Evolutionary conservation across 2,888 invertebrate species (phyloP), one percentile per base, ranked within the genome.

Genomic region (Machimus atricapillus): DNA sequence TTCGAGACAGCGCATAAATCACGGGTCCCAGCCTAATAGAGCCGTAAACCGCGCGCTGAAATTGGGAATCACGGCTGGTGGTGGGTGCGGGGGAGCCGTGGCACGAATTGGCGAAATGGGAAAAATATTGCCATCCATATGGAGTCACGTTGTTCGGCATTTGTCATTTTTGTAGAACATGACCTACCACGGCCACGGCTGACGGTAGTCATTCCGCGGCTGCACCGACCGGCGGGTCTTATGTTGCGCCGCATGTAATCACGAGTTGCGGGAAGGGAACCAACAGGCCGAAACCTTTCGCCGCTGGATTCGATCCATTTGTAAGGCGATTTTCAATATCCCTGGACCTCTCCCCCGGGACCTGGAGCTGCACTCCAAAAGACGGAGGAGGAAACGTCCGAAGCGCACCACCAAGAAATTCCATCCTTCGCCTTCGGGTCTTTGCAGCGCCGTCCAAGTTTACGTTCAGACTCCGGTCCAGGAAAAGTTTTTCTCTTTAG

Each of bases 61-160:
- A 86, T 86, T 86, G 73, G 77, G 56, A 77, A 56, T 86, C 77
- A 56, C 77, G 52, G 37, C n/a, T 14, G 16, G 6, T 12, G 27
- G n/a, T 19, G 73, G 19, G 43, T 52, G 12, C 34, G 40, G 52
- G 46, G 76, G 74, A 86, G 52, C 9, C 37, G n/a, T 79, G 9
- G 86, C 86, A 86, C 86, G 86, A 86, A 81, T 81, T 86, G 79
- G 31, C 31, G 77, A 81, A 86, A 87, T 40, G 31, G 46, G 40
- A 19, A 81, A 82, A 76, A 87, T 86, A 82, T 56, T 87, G 66
- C 56, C 87, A 34, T 27, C 81, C 82, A 37, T 46, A 83, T 87
- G 56, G 76, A 88, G 88, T 88, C 88, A 88, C 88, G 88, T 88
- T 88, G 86, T 87, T 86, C 74, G 83, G 85, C 86, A 88, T 88